A percentile compares a stretch with the other conserved stretches of the same genome.
Conservation (phyloP, 1,140 invertebrate genomes). For the Ganaspis sp. region DNA sequence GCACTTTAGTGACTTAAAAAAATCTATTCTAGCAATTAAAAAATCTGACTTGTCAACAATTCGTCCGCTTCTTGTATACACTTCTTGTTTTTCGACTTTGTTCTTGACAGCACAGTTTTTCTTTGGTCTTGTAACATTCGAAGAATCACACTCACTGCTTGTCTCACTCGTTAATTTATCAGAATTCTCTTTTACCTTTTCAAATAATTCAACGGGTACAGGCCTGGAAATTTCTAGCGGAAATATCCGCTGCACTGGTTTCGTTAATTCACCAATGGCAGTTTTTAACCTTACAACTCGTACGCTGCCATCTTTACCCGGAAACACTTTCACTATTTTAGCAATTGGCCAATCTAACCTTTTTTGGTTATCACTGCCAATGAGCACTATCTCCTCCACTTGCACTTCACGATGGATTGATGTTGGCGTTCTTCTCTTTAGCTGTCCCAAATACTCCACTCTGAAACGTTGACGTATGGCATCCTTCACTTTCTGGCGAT, state of each 20-base stretch:
- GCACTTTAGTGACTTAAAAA: background rate
- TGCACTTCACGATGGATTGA: background rate
- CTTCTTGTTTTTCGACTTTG: background rate
- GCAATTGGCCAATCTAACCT: slow-evolving; percentile 61
- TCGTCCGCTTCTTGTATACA: background rate
- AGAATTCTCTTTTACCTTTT: background rate
- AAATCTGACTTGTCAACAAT: slow-evolving; percentile 42
- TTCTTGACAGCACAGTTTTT: background rate
- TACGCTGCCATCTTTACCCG: slow-evolving; percentile 53
- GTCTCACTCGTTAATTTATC: background rate
- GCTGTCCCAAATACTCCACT: background rate
- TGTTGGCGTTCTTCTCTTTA: background rate
- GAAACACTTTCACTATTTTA: slow-evolving; percentile 47
- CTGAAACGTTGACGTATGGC: background rate
- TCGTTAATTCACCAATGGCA: slow-evolving; percentile 25
- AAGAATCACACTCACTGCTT: background rate
- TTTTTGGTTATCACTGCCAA: slow-evolving; percentile 51
- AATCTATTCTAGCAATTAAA: slow-evolving; percentile 30
- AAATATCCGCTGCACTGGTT: slow-evolving; percentile 12
- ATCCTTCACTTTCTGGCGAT: no score
- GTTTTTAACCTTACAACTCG: slow-evolving; percentile 54
- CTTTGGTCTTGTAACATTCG: background rate
- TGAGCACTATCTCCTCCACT: slow-evolving; percentile 50
- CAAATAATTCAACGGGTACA: background rate
- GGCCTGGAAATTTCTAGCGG: slow-evolving; percentile 7